Evolutionary conservation across 1,140 invertebrate genomes (phyloP), one percentile per base, ranked within the genome.

Genomic region (Euglossa dilemma): DNA sequence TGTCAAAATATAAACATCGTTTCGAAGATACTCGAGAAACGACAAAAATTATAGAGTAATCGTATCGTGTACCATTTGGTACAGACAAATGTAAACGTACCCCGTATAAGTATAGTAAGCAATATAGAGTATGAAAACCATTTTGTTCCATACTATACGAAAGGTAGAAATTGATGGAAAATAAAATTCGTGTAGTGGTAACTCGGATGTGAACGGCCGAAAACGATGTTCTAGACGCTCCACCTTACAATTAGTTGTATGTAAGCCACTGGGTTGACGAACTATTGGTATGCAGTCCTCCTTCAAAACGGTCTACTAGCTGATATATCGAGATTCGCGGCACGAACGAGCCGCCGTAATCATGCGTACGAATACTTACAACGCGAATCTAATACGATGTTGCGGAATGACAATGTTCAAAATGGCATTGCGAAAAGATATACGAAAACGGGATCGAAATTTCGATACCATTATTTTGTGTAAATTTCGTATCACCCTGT

Each of bases 201-300:
- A 57, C 6, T 54, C 16, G 12, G 5, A 54, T 4, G 16, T 16
- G 52, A 54, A 54, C 52, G 52, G 18, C 52, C 23, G 43, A 7
- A n/a, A 45, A 45, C n/a, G 64, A 12, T 8, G 23, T 12, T 43
- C 20, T 14, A 47, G 11, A 67, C 43, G 64, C 36, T 67, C n/a
- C 12, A 36, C 28, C 28, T 63, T 28, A 36, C 25, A 67, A 45
- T 25, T 28, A 25, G 54, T n/a, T 18, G 73, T 28, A 75, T 75
- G 73, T 75, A 75, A 61, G 73, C 5, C 73, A 75, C 20, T 75
- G 52, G 73, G 89, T 87, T 86, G 87, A 71, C 89, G 70, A 83
- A 86, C 83, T 86, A 92, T 91, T 90, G 83, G 91, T 91, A 92
- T 92, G 91, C 90, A 88, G 83, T 83, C 69, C 84, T 71, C 77